Conservation (phyloP, 2,888 invertebrate species). For the Tenthredo livida region DNA sequence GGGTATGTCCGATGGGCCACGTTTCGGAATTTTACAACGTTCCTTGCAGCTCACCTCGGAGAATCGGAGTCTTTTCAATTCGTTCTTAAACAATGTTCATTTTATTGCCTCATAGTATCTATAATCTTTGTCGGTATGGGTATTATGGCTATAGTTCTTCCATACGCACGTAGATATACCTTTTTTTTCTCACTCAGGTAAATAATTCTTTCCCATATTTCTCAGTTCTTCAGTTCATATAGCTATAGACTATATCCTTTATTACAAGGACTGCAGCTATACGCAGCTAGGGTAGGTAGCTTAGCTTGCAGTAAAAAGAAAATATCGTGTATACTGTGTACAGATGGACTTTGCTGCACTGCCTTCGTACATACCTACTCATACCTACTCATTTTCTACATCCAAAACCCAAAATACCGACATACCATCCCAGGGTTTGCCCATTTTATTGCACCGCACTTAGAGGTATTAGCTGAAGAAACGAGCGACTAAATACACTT, state of each 20-base stretch:
- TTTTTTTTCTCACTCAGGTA: slow-evolving; percentile 23
- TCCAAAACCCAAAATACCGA: background rate
- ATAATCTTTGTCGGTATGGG: slow-evolving; percentile 51
- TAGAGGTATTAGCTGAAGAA: slow-evolving; percentile 50
- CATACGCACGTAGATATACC: background rate
- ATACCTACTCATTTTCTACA: background rate
- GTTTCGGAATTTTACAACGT: slow-evolving; percentile 46
- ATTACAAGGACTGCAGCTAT: slow-evolving; percentile 24
- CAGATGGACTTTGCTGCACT: background rate
- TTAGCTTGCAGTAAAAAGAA: slow-evolving; percentile 43
- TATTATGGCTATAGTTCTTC: slow-evolving; percentile 28
- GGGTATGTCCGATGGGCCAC: slow-evolving; percentile 20
- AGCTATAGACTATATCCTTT: slow-evolving; percentile 1
- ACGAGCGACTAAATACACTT: slow-evolving; percentile 50
- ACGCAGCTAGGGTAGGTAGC: background rate
- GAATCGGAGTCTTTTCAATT: slow-evolving; percentile 50
- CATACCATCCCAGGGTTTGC: background rate
- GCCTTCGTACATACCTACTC: background rate
- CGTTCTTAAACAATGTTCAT: slow-evolving; percentile 48
- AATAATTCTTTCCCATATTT: background rate
- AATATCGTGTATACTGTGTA: background rate
- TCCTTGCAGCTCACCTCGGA: background rate
- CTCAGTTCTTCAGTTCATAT: slow-evolving; percentile 18
- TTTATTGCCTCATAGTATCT: slow-evolving; percentile 45
- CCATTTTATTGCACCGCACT: slow-evolving; percentile 47